Percentiles rank a stretch among this genome's conserved stretches.
These are phyloP conservation scores for Brachionus plicatilis DNA, from an alignment of 1,140 invertebrate species.

Conservation along the genomic window DNA sequence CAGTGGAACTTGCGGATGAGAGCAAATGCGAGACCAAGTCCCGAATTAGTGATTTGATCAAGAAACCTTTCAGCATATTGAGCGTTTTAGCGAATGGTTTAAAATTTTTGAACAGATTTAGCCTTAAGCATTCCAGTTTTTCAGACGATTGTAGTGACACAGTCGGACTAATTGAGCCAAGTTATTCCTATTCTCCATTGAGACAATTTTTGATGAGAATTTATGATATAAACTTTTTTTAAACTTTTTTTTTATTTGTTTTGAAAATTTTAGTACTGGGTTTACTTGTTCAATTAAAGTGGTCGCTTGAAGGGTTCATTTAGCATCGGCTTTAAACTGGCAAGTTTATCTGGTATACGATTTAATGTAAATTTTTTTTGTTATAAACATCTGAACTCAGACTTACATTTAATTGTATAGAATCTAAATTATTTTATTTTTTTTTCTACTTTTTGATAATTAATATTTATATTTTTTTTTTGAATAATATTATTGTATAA, in stretches of 20 bases:
- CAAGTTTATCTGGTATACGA: not conserved
- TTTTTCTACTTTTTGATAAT: not conserved
- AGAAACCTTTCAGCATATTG: not conserved
- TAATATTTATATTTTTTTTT: not conserved
- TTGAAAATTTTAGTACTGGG: not conserved
- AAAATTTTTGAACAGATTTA: slow-evolving; percentile 2
- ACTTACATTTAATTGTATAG: not conserved
- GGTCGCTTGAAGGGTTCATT: not conserved
- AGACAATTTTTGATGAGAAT: slow-evolving; percentile 21
- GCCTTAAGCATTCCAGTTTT: not conserved
- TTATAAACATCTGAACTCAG: not conserved
- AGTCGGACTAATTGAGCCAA: not conserved
- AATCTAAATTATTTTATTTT: not conserved
- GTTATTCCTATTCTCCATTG: not conserved
- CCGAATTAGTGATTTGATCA: not conserved
- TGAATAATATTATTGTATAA: not conserved
- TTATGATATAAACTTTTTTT: slow-evolving; percentile 16
- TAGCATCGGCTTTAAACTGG: not conserved
- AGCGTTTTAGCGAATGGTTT: not conserved
- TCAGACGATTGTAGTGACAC: not conserved
- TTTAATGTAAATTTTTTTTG: slow-evolving; percentile 2
- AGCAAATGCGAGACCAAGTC: not conserved
- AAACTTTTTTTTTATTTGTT: not conserved
- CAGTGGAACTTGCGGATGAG: not conserved
- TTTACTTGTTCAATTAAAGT: not conserved